These are phyloP conservation scores for Brenthis ino DNA, from an alignment of 2,888 invertebrate species.

Conservation along the genomic window DNA sequence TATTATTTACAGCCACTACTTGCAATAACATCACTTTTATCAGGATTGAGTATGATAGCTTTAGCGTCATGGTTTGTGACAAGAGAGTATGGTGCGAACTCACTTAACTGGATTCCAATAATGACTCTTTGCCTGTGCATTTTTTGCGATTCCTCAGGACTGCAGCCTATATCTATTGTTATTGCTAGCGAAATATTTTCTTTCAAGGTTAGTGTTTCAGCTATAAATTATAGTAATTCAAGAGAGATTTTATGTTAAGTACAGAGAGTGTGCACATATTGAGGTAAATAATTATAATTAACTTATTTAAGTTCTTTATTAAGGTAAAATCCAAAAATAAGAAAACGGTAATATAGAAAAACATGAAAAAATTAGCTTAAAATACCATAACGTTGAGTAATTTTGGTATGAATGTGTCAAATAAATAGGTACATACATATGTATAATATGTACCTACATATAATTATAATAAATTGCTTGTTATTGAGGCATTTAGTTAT, in stretches of 20 bases:
- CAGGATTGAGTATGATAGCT: slow-evolving; percentile 67
- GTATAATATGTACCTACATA: no score
- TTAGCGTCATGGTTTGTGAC: slow-evolving; percentile 71
- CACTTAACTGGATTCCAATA: slow-evolving; percentile 76
- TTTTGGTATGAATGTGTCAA: no score
- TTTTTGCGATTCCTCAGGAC: slow-evolving; percentile 75
- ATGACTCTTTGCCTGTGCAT: slow-evolving; percentile 75
- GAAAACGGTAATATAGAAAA: no score
- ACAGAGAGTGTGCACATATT: no score
- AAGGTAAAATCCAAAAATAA: no score
- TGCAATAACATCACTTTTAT: slow-evolving; percentile 58
- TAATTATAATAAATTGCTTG: no score
- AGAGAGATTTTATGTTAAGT: no score
- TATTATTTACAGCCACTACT: slow-evolving; percentile 57
- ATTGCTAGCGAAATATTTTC: slow-evolving; percentile 79
- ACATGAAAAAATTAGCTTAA: neutral
- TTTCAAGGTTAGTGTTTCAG: slow-evolving; percentile 57
- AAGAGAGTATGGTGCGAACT: slow-evolving; percentile 48
- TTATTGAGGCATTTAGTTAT: no score
- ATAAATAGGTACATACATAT: no score
- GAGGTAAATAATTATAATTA: no score
- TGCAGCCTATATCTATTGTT: slow-evolving; percentile 78
- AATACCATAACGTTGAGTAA: no score
- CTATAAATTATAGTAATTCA: neutral
- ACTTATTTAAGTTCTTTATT: no score